Conservation (phyloP, 2,888 invertebrate genomes). For the Chirona hameri region DNA sequence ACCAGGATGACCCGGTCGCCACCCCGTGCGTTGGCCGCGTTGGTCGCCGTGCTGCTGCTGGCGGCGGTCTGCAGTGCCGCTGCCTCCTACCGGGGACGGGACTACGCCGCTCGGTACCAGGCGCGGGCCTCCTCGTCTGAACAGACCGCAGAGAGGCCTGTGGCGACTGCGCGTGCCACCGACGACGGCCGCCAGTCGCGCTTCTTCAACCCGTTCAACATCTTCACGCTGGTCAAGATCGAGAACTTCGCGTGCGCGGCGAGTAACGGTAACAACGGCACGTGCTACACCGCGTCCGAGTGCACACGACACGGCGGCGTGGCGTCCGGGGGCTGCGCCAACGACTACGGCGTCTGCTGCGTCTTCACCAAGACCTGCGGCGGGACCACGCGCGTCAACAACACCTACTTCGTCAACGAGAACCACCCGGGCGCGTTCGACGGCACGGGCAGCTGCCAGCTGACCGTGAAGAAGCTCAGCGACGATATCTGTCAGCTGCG, state of each 20-base stretch:
- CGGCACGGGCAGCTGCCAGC: constrained; percentile 76
- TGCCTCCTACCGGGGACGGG: neutral
- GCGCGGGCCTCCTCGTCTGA: neutral
- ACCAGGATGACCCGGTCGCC: neutral
- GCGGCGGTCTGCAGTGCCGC: neutral
- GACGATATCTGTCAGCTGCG: constrained; percentile 77
- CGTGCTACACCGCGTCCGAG: constrained; percentile 68
- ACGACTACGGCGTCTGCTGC: constrained; percentile 37
- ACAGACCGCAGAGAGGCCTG: neutral
- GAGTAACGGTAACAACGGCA: constrained; percentile 74
- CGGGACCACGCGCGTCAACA: constrained; percentile 70
- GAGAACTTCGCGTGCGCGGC: constrained; percentile 71
- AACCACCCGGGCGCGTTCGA: constrained; percentile 74
- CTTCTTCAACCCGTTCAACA: constrained; percentile 48
- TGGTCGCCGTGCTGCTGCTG: neutral
- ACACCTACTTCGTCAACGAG: constrained; percentile 79
- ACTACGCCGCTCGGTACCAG: neutral
- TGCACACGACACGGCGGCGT: constrained; percentile 51
- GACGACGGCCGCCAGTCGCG: neutral
- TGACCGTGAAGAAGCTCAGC: constrained; percentile 71
- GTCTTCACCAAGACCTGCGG: constrained; percentile 69
- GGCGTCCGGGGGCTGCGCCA: constrained; percentile 35
- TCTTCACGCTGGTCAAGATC: constrained; percentile 75
- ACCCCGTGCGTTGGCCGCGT: neutral
- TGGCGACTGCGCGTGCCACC: neutral